Evolutionary conservation across 2,888 invertebrate genomes (phyloP).

Genomic region (Leptopterna dolabrata): DNA sequence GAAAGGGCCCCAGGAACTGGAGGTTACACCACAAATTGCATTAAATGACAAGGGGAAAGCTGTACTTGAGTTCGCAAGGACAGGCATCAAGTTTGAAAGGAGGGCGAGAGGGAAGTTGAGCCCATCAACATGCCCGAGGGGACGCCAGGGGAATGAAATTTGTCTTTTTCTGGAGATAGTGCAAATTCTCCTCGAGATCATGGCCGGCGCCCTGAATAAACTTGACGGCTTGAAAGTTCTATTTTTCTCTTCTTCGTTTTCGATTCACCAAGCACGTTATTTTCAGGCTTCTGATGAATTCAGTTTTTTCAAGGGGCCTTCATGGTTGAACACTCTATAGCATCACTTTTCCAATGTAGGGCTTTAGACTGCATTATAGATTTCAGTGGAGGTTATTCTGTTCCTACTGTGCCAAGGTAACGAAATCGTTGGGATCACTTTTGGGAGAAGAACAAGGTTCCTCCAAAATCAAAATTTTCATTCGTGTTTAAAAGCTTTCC

Average conservation of each 20-base stretch:
- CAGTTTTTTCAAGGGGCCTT: too few relatives aligned
- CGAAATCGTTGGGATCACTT: too few relatives aligned
- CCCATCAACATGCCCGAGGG: background rate
- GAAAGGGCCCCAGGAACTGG: conserved; percentile 9
- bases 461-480: too few relatives aligned
- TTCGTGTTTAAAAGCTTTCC: too few relatives aligned
- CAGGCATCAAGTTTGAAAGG: conserved; percentile 31
- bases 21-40: conserved; percentile 42
- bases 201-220: too few relatives aligned
- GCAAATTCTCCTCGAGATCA: background rate
- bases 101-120: background rate
- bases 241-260: background rate
- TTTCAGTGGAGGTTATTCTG: too few relatives aligned
- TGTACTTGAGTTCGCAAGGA: background rate
- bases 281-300: too few relatives aligned
- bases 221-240: background rate
- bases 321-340: too few relatives aligned
- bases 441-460: too few relatives aligned
- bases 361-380: too few relatives aligned
- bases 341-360: too few relatives aligned
- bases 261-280: background rate
- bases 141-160: background rate
- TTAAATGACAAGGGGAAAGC: conserved; percentile 41
- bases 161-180: background rate
- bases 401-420: too few relatives aligned